Evolutionary conservation across 1,140 invertebrate species (phyloP).

Genomic region (Pseudomyrmex flavicornis): DNA sequence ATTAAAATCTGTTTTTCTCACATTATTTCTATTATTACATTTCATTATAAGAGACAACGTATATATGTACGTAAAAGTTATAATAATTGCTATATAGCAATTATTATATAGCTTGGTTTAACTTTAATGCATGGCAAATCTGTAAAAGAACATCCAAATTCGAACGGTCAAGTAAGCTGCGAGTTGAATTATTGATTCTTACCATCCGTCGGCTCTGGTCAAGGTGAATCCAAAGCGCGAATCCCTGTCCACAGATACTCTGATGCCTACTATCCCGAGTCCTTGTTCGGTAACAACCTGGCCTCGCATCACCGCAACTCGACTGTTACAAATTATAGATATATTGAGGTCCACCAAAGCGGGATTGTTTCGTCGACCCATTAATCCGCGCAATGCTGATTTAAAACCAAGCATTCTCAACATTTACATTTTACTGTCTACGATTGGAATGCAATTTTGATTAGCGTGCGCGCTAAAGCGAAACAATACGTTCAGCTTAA

Average conservation of each 20-base stretch:
- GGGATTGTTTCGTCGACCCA: constrained; percentile 70
- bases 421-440: constrained; percentile 18
- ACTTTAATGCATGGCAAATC: neutral
- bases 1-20: neutral
- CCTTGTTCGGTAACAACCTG: constrained; percentile 97
- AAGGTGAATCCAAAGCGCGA: constrained; percentile 98
- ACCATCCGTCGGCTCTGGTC: constrained; percentile 97
- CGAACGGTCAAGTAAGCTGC: neutral
- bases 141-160: neutral
- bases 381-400: constrained; percentile 66
- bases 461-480: constrained; percentile 24
- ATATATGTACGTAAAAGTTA: too few relatives aligned
- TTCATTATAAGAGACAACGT: neutral
- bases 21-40: neutral
- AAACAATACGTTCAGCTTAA: neutral
- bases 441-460: constrained; percentile 56
- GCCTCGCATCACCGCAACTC: constrained; percentile 99
- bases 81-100: neutral
- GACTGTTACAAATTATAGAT: constrained; percentile 89
- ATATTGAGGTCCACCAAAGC: constrained; percentile 73
- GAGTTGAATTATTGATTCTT: constrained; percentile 85
- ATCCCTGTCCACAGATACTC: constrained; percentile 97
- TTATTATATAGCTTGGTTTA: neutral
- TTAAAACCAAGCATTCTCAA: constrained; percentile 49
- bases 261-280: constrained; percentile 97